Conservation (phyloP, 1,140 invertebrate genomes). For the Paralvinella palmiformis region DNA sequence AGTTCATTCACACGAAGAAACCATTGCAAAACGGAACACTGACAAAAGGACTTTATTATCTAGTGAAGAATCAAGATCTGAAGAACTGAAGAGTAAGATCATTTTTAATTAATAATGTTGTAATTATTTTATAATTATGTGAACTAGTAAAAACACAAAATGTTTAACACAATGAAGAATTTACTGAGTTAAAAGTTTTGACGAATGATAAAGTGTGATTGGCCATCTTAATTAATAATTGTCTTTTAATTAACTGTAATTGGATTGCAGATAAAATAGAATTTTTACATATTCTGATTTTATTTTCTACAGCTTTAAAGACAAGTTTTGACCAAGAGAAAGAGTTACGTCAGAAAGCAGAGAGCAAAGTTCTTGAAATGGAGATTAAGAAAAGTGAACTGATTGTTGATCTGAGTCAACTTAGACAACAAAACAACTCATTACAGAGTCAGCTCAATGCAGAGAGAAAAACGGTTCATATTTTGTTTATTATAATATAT, state of each 20-base stretch:
- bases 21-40: slow-evolving; percentile 53
- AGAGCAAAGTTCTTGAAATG: slow-evolving; percentile 78
- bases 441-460: slow-evolving; percentile 29
- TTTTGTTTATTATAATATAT: no score
- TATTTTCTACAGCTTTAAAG: slow-evolving; percentile 67
- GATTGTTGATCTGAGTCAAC: slow-evolving; percentile 84
- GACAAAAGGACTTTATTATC: slow-evolving; percentile 61
- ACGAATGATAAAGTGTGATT: no score
- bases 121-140: no score
- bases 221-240: no score
- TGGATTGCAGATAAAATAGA: no score
- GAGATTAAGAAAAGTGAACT: slow-evolving; percentile 91
- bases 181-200: no score
- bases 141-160: no score
- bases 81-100: slow-evolving; percentile 86
- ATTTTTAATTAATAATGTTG: no score
- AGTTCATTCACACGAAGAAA: slow-evolving; percentile 77
- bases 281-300: neutral
- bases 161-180: no score
- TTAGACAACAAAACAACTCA: slow-evolving; percentile 67
- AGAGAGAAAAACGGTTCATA: slow-evolving; percentile 36
- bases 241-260: no score
- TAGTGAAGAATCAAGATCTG: slow-evolving; percentile 82
- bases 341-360: slow-evolving; percentile 70
- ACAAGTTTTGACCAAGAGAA: slow-evolving; percentile 86